Evolutionary conservation across 2,888 invertebrate species (phyloP).

Genomic region (Drosophila prostipennis): DNA sequence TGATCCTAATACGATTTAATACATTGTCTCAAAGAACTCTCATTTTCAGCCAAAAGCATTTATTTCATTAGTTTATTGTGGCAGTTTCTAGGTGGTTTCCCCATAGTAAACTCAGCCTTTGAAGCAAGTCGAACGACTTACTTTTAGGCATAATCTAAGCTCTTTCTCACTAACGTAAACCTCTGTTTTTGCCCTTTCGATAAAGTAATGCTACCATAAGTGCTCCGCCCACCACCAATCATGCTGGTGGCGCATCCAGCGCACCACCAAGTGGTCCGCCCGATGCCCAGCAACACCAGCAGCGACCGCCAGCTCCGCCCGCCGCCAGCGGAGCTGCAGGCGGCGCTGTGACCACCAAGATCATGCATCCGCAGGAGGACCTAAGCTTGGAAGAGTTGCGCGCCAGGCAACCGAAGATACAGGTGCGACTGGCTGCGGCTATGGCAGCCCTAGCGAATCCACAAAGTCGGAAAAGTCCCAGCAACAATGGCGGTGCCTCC

Average conservation of each 20-base stretch:
- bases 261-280: constrained; percentile 44
- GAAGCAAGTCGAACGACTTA: not conserved
- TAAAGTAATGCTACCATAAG: constrained; percentile 90
- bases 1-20: too few relatives aligned
- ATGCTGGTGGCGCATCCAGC: constrained; percentile 81
- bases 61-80: not conserved
- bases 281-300: constrained; percentile 82
- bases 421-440: constrained; percentile 84
- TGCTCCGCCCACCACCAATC: constrained; percentile 88
- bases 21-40: too few relatives aligned
- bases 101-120: not conserved
- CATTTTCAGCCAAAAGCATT: too few relatives aligned
- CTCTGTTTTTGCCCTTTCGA: constrained; percentile 45
- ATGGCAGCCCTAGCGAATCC: constrained; percentile 52
- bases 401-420: constrained; percentile 89
- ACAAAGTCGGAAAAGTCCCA: constrained; percentile 58
- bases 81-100: not conserved
- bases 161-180: not conserved
- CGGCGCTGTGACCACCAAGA: constrained; percentile 94
- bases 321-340: constrained; percentile 90
- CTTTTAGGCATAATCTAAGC: not conserved
- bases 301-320: constrained; percentile 65
- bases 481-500: constrained; percentile 68
- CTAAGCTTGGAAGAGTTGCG: constrained; percentile 94
- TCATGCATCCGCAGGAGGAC: constrained; percentile 97